phyloP scores from a whole-genome alignment of 2,113 vertebrate species.

The Amblyornis subalaris region DNA sequence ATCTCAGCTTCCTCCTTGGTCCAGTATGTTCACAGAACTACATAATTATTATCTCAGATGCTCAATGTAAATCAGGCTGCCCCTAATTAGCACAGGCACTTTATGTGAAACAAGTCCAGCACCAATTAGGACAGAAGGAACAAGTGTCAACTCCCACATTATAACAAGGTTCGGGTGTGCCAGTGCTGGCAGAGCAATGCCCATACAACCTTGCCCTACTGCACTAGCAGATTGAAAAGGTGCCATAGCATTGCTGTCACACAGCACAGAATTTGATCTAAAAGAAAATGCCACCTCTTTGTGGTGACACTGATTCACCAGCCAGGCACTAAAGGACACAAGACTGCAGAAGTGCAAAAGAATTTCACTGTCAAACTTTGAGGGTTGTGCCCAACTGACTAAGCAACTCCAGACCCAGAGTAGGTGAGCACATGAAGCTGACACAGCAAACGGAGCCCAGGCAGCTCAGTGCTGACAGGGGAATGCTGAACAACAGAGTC shows the following conservation, averaged over 20 bases:
- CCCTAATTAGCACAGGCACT: not conserved
- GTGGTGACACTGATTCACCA: not conserved
- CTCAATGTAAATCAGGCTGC: not conserved
- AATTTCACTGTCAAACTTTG: not conserved
- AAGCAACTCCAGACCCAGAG: not conserved
- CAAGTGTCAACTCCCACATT: not conserved
- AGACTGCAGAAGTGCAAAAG: accelerated
- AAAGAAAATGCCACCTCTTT: not conserved
- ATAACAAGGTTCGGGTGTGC: not conserved
- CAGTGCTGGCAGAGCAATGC: not conserved
- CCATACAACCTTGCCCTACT: not conserved
- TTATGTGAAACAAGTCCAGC: not conserved
- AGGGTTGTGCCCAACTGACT: not conserved
- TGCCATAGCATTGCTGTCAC: not conserved
- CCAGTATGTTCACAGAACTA: not conserved
- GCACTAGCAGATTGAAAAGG: not conserved
- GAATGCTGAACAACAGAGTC: not conserved
- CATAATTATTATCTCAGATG: not conserved
- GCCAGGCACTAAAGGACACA: not conserved
- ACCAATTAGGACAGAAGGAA: not conserved
- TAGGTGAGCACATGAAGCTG: not conserved
- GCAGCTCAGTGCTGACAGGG: not conserved
- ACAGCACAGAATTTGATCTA: not conserved
- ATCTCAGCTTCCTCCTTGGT: not conserved
- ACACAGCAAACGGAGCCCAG: not conserved